These are phyloP conservation scores for Luperina testacea DNA, from an alignment of 2,888 invertebrate species.

Conservation along the genomic window DNA sequence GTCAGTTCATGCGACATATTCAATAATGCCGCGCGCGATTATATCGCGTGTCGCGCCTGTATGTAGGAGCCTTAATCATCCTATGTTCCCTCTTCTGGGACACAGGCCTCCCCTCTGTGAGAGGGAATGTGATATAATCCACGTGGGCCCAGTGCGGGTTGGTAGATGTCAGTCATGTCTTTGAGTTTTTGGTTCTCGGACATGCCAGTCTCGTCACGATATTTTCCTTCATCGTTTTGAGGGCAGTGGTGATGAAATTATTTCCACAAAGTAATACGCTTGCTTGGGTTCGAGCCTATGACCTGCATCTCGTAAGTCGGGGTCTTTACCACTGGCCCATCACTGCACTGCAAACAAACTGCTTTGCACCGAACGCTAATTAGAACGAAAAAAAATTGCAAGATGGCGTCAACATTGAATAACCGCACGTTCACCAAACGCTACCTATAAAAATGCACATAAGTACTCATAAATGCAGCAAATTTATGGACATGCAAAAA, in stretches of 20 bases:
- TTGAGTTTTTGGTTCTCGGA: no score
- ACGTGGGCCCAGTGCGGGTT: neutral
- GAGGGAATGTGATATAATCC: neutral
- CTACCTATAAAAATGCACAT: constrained; percentile 6
- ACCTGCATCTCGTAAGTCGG: neutral
- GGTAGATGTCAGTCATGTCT: neutral
- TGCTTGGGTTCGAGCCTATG: neutral
- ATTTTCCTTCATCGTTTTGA: neutral
- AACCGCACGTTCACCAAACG: neutral
- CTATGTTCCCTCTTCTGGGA: neutral
- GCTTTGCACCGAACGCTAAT: neutral
- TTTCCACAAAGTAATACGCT: neutral
- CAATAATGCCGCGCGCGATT: neutral
- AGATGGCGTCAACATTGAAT: neutral
- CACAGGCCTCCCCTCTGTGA: neutral
- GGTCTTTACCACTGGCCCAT: neutral
- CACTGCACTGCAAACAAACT: neutral
- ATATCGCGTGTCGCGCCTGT: no score
- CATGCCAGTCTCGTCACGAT: no score
- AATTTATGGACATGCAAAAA: constrained; percentile 17
- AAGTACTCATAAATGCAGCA: constrained; percentile 5
- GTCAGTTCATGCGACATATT: neutral
- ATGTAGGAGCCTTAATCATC: no score
- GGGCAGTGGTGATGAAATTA: neutral
- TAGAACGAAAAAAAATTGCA: neutral